Conservation (phyloP, 2,797 vertebrate species). For the Syngnathus acus region DNA sequence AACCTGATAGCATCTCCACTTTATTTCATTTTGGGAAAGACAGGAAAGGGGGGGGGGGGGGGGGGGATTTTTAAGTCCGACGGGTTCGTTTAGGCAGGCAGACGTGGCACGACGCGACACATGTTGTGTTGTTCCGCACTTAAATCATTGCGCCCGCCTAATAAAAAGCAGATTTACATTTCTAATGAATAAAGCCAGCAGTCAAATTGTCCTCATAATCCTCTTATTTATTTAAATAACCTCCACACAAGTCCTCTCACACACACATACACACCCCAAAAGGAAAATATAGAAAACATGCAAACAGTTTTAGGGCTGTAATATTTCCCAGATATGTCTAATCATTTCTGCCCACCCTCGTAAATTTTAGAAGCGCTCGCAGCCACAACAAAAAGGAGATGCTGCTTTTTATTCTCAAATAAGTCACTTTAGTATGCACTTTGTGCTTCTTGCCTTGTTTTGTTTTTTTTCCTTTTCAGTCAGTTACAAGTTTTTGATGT, state of each 20-base stretch:
- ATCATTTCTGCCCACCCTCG: constrained; percentile 11
- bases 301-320: constrained; percentile 8
- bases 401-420: background rate
- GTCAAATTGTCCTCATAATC: constrained; percentile 10
- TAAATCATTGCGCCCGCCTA: constrained; percentile 6
- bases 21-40: constrained; percentile 69
- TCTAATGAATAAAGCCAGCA: constrained; percentile 14
- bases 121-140: constrained; percentile 14
- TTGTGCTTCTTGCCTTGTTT: background rate
- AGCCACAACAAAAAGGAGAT: constrained; percentile 5
- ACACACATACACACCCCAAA: no score
- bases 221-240: constrained; percentile 4
- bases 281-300: constrained; percentile 5
- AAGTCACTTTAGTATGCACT: background rate
- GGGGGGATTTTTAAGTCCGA: background rate
- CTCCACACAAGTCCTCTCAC: background rate
- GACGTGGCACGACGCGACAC: constrained; percentile 44
- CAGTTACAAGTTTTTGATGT: background rate
- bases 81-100: constrained; percentile 33
- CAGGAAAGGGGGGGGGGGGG: constrained; percentile 18
- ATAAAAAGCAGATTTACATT: constrained; percentile 8
- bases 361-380: background rate
- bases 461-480: background rate
- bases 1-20: constrained; percentile 69
- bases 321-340: constrained; percentile 4